Percentiles rank a stretch among this genome's conserved stretches.
Conservation (phyloP, 2,113 vertebrate genomes). For the Eulemur rufifrons region DNA sequence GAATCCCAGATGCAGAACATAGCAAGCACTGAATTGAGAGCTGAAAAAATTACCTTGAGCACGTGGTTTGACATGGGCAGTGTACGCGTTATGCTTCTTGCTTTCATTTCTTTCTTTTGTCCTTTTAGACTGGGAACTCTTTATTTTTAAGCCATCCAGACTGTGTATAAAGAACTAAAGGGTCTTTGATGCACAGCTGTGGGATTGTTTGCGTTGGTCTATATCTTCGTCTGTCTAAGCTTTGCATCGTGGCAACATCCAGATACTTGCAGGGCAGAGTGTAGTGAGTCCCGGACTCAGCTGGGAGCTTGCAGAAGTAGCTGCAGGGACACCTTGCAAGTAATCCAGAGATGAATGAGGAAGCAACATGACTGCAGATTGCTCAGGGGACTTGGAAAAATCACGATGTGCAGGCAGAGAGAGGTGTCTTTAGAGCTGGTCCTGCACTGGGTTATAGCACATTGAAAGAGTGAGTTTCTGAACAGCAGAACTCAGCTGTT, state of each 20-base stretch:
- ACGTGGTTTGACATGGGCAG: background rate
- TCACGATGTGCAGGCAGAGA: background rate
- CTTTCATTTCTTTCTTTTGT: background rate
- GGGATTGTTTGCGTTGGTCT: background rate
- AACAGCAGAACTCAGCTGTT: background rate
- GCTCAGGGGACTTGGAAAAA: background rate
- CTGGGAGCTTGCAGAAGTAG: background rate
- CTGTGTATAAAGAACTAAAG: background rate
- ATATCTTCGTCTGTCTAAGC: background rate
- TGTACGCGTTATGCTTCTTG: rapidly evolving
- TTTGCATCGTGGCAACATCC: background rate
- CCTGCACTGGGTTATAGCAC: too few species aligned
- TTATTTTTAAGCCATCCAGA: background rate
- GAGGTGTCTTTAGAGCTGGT: background rate
- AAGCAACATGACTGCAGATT: background rate
- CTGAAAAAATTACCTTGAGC: background rate
- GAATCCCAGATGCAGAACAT: background rate
- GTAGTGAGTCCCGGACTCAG: background rate
- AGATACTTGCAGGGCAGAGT: background rate
- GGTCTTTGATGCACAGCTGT: background rate
- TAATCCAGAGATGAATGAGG: background rate
- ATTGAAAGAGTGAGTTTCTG: background rate
- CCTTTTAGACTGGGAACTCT: background rate
- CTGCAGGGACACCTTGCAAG: background rate
- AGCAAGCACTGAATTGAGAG: background rate